Base-by-base conservation (phyloP, 2,113 vertebrate species). In the Neolamprologus hecqui region DNA sequence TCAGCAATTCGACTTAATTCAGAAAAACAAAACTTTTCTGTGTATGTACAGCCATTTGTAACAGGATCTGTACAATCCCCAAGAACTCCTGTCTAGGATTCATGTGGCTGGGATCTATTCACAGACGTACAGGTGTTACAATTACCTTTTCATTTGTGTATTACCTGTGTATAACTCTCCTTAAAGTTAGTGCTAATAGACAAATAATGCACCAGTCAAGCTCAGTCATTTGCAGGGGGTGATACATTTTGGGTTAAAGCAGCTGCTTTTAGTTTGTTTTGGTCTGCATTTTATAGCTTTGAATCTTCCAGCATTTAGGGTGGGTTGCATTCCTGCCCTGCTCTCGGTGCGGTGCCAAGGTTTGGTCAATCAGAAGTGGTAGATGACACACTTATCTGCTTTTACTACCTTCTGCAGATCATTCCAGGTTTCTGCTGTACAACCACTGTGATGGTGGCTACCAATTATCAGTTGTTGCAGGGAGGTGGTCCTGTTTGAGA, bases 321-420 rank as follows among this genome's bases (percentile, higher is more conserved):
- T 2, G 23, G 6, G 23, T 17, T 47, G 23, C 70, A 28, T 75
- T 10, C 14, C 68, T 75, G 65, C n/a, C 13, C 68, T 28, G 6
- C 68, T 45, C 40, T 45, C 21, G 5, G 13, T 45, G 40, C 13
- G 7, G 3, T n/a, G 60, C 60, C 4, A 37, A n/a, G 33, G 33
- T 65, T n/a, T 65, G 35, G 63, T 70, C 63, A 14, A 14, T 68
- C 35, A 68, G 35, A 40, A 40, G 63, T 68, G n/a, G 7, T 40
- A 68, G 35, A 68, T 40, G 63, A 68, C 11, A 68, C 7, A 21
- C n/a, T 40, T 0, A 0, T 21, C 35, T 68, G 63, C 19, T 40
- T 68, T 40, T 21, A 68, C 63, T 0, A 68, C 7, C 19, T 2
- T 68, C 63, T 40, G 63, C 63, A 68, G 63, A 40, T 68, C 63